Percentiles rank a stretch among this genome's conserved stretches.
Evolutionary conservation across 2,113 vertebrate species (phyloP).

Genomic region (Ictalurus punctatus): DNA sequence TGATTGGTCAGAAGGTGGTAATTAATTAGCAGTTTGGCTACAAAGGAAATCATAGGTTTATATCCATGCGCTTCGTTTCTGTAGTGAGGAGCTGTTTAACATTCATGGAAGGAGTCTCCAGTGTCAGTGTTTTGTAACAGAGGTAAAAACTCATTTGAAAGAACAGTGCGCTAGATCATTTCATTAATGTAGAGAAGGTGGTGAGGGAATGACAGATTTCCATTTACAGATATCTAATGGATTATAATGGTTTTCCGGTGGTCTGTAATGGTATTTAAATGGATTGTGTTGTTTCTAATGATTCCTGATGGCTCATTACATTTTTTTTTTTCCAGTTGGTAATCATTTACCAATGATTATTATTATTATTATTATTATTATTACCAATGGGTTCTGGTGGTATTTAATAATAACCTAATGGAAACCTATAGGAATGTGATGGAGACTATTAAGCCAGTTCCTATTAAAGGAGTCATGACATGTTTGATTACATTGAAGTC

Average conservation of each 20-base stretch:
- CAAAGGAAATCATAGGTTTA: neutral
- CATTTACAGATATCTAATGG: neutral
- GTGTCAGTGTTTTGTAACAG: neutral
- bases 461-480: too few relatives aligned
- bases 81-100: neutral
- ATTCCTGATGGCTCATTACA: neutral
- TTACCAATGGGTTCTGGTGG: neutral
- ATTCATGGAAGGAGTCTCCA: neutral
- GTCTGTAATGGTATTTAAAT: neutral
- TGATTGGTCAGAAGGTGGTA: neutral
- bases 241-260: neutral
- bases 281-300: neutral
- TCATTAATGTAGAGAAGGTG: neutral
- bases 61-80: neutral
- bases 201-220: neutral
- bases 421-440: neutral
- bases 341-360: neutral
- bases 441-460: neutral
- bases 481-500: too few relatives aligned
- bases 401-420: neutral
- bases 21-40: neutral
- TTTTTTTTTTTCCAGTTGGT: neutral
- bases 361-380: too few relatives aligned
- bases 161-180: neutral
- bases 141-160: neutral